phyloP scores from a whole-genome alignment of 2,797 vertebrate genomes.

The Miichthys miiuy region DNA sequence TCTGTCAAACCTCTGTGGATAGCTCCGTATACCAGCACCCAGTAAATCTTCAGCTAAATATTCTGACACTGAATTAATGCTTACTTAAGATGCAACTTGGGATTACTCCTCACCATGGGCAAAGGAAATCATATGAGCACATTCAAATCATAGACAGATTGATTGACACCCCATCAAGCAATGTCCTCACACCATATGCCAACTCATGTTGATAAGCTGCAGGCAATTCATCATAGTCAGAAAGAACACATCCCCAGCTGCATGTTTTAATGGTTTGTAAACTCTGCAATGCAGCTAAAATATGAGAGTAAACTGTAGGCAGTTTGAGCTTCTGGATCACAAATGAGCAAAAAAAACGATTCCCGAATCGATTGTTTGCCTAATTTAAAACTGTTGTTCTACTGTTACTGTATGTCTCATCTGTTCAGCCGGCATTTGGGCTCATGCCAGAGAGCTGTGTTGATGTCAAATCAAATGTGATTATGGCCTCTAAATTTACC shows the following conservation, averaged over 20 bases:
- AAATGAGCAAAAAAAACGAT: conserved; percentile 4
- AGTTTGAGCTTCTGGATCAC: conserved; percentile 8
- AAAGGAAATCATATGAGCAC: conserved; percentile 46
- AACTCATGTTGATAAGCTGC: conserved; percentile 78
- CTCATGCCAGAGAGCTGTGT: conserved; percentile 50
- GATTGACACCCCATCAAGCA: conserved; percentile 82
- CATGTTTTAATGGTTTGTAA: conserved; percentile 56
- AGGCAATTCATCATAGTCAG: conserved; percentile 84
- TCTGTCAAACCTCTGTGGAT: conserved; percentile 34
- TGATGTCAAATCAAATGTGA: conserved; percentile 76
- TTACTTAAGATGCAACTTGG: conserved; percentile 62
- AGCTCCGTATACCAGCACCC: conserved; percentile 15
- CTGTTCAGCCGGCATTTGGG: conserved; percentile 30
- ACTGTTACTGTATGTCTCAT: conserved; percentile 37
- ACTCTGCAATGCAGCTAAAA: conserved; percentile 58
- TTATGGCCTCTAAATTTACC: conserved; percentile 66
- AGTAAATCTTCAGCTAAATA: conserved; percentile 50
- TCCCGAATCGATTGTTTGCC: conserved; percentile 29
- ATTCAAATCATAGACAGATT: conserved; percentile 75
- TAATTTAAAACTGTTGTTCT: conserved; percentile 38
- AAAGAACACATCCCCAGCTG: conserved; percentile 58
- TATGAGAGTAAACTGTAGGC: conserved; percentile 28
- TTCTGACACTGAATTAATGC: conserved; percentile 62
- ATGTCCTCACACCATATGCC: conserved; percentile 78
- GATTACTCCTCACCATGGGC: conserved; percentile 51